Percentiles rank a stretch among this genome's conserved stretches.
Conservation (phyloP, 2,888 invertebrate genomes). For the Holacanthella duospinosa region DNA sequence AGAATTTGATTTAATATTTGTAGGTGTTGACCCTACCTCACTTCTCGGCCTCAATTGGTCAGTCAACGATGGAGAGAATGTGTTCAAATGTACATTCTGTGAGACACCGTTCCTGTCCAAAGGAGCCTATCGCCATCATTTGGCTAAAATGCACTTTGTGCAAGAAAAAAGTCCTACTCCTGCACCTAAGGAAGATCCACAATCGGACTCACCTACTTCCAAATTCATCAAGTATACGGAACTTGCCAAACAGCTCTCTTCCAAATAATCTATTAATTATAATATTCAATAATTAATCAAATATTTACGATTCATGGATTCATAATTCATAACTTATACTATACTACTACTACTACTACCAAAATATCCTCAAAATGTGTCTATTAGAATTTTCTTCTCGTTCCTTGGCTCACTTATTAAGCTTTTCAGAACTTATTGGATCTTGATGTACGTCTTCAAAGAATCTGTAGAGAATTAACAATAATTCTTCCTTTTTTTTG, state of each 20-base stretch:
- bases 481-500: not conserved
- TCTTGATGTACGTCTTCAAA: not conserved
- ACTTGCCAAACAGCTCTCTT: conserved; percentile 93
- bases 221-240: conserved; percentile 98
- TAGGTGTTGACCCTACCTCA: conserved; percentile 18
- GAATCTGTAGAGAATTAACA: too few relatives aligned
- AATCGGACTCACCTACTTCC: conserved; percentile 76
- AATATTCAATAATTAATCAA: not conserved
- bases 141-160: conserved; percentile 90
- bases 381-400: too few relatives aligned
- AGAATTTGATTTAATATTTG: not conserved
- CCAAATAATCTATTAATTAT: conserved; percentile 55
- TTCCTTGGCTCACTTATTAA: too few relatives aligned
- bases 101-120: conserved; percentile 93
- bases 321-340: too few relatives aligned
- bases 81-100: conserved; percentile 90
- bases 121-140: conserved; percentile 90
- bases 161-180: conserved; percentile 49
- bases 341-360: too few relatives aligned
- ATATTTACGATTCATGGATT: too few relatives aligned
- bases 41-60: conserved; percentile 27
- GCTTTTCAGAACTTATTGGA: not conserved
- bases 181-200: conserved; percentile 47
- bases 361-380: too few relatives aligned
- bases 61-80: conserved; percentile 24